Percentiles rank a stretch among this genome's conserved stretches.
phyloP scores from a whole-genome alignment of 2,113 vertebrate species.

The Dascyllus trimaculatus region DNA sequence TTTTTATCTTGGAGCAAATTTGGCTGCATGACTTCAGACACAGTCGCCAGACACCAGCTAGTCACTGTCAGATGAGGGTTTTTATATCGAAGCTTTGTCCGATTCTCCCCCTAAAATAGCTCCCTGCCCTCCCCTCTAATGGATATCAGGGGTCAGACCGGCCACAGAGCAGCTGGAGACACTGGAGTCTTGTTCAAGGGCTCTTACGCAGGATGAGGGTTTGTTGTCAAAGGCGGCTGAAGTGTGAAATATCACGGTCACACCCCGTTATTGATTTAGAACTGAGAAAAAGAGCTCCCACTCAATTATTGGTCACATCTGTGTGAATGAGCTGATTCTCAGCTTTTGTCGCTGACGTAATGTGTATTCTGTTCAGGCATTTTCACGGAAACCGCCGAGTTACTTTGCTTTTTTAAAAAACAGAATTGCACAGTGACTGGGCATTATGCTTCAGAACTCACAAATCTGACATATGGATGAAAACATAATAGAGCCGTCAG shows the following conservation, averaged over 20 bases:
- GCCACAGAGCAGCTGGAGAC: conserved; percentile 23
- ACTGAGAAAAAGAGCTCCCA: neutral
- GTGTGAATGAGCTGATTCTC: neutral
- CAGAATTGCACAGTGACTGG: neutral
- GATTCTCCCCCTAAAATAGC: conserved; percentile 13
- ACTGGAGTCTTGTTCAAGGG: conserved; percentile 7
- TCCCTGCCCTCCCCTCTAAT: neutral
- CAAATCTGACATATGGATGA: neutral
- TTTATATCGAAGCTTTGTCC: conserved; percentile 15
- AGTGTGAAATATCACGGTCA: conserved; percentile 5
- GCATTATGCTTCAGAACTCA: neutral
- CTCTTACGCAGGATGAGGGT: neutral
- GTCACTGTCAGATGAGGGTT: neutral
- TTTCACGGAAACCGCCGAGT: neutral
- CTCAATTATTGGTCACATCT: neutral
- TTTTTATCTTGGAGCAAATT: neutral
- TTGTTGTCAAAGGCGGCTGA: neutral
- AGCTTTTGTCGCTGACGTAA: neutral
- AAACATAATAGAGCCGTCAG: conserved; percentile 1
- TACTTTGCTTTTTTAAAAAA: neutral
- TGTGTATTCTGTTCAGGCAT: neutral
- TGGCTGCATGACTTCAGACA: neutral
- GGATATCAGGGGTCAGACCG: conserved; percentile 18
- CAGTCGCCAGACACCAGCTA: neutral
- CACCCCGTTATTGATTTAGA: neutral